Base-by-base conservation (phyloP, 2,888 invertebrate genomes). In the Lomographa bimaculata region DNA sequence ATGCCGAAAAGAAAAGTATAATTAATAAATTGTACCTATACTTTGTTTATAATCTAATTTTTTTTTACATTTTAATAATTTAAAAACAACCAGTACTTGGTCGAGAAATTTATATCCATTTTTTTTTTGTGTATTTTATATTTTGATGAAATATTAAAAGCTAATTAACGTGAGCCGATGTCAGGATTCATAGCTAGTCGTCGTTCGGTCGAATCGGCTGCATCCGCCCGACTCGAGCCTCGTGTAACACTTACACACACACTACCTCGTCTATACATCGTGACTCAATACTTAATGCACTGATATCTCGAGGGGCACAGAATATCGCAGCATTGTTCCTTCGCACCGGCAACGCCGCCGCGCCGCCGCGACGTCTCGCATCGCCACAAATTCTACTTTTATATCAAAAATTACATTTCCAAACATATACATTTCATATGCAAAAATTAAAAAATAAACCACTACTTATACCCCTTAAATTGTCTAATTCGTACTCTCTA, bases 41-140 rank as follows among this genome's bases (percentile, higher is more conserved):
- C 77, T 86, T 87, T 84, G 82, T 86, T 85, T 87, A 87, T 85
- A 87, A 71, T 77, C 89, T 87, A 87, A 81, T 86, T 87, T 89
- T 89, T 79, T 89, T 89, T 89, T 87, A 87, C 85, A 86, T 89
- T 87, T 89, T 89, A 89, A 89, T 89, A 89, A 89, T 89, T 89
- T 89, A 89, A 89, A 85, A 86, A 87, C 87, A 87, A 89, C 89
- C 87, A 89, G 83, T 83, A 82, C 77, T 86, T 82, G 89, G 89
- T 87, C 85, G 89, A 82, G 79, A 86, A 86, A 84, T 87, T 89
- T 86, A 86, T 86, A 85, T 86, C 82, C 85, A 82, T 86, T 85
- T 87, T 85, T 23, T 46, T 89, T 87, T 87, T 87, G 87, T 86
- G 82, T 87, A 87, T 89, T 87, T 87, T 89, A 87, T 87, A 84